A percentile compares a stretch with the other conserved stretches of the same genome.
Conservation (phyloP, 2,113 vertebrate genomes). For the Hoplias malabaricus region DNA sequence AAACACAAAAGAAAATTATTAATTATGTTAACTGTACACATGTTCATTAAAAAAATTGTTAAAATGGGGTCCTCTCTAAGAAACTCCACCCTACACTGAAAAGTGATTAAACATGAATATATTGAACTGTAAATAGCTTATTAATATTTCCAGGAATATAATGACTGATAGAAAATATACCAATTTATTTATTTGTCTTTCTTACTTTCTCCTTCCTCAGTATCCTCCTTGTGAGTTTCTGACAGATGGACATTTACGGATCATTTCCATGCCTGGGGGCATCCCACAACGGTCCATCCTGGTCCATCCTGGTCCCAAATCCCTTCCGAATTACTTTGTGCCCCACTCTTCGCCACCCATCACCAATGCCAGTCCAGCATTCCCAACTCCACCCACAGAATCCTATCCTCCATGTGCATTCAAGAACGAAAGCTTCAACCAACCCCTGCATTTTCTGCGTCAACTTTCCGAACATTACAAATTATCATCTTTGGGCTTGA, state of each 20-base stretch:
- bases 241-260: neutral
- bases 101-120: too few relatives aligned
- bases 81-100: too few relatives aligned
- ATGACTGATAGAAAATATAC: too few relatives aligned
- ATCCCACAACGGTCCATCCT: constrained; percentile 33
- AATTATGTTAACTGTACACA: constrained; percentile 21
- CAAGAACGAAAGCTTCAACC: constrained; percentile 26
- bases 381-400: constrained; percentile 7
- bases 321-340: constrained; percentile 41
- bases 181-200: neutral
- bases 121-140: too few relatives aligned
- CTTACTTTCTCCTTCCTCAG: neutral
- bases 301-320: constrained; percentile 21
- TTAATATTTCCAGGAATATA: too few relatives aligned
- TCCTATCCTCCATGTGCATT: neutral
- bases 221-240: constrained; percentile 42
- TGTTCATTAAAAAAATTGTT: too few relatives aligned
- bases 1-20: too few relatives aligned
- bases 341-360: constrained; percentile 11
- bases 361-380: neutral
- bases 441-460: constrained; percentile 64
- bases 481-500: constrained; percentile 57
- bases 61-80: too few relatives aligned
- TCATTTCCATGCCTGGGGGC: constrained; percentile 43
- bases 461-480: constrained; percentile 67